Base-by-base conservation (phyloP, 2,113 vertebrate genomes). In the Oreochromis tanganicae region DNA sequence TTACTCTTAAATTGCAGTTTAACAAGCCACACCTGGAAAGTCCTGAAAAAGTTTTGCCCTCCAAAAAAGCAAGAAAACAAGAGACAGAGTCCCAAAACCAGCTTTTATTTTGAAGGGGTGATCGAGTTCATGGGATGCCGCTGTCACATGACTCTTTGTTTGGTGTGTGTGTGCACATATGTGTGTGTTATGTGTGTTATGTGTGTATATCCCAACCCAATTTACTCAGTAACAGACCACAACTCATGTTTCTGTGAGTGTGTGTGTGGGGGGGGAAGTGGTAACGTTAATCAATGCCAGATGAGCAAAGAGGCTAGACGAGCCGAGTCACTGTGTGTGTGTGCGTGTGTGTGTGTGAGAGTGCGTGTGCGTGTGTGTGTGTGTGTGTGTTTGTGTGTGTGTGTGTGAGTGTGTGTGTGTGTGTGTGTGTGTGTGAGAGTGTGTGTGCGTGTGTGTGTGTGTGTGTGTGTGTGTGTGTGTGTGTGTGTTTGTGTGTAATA, bases 41-140 rank as follows among this genome's bases (percentile, higher is more conserved):
- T 75, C 16, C 71, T 48, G 71, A 19, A 50, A 32, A 78, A 9
- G 16, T 32, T 50, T 78, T 19, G 16, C 16, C 24, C 16, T 78
- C 16, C 46, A 48, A 50, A 38, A 7, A 50, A 32, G 27, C 43
- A 50, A 78, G 9, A 78, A 78, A 78, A 78, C 14, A 50, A 19
- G 24, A 75, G 14, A 29, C 27, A 32, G 16, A 50, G 43, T 32
- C 46, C 71, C 43, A 50, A 78, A 78, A 12, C 61, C 48, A 21
- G 41, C 13, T 87, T 85, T 87, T 75, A 88, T 83, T 93, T 80
- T 81, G 80, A 81, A 81, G 87, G 85, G 91, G 89, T 92, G 87
- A 91, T 3, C 83, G 92, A 92, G 92, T 94, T 91, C 91, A 91
- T 85, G 84, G 88, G 85, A 89, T 90, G 87, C 85, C 3, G 11